phyloP scores from a whole-genome alignment of 2,113 vertebrate genomes.

The Galemys pyrenaicus region DNA sequence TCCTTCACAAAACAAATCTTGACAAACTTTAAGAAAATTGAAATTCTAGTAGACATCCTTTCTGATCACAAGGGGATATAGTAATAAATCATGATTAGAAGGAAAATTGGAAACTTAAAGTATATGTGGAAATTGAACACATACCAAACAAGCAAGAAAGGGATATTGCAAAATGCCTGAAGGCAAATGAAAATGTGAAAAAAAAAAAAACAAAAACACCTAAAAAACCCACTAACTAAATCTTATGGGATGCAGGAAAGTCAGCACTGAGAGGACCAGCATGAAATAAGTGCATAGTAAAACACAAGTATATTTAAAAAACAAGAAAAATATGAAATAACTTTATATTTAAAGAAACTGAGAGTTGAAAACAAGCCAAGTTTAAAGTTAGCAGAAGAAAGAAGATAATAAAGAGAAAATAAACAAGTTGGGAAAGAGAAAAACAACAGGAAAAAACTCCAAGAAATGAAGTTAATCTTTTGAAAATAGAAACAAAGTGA shows the following conservation, averaged over 20 bases:
- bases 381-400: neutral
- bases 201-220: too few species aligned
- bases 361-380: neutral
- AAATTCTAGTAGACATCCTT: neutral
- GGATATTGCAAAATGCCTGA: neutral
- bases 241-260: neutral
- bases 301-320: neutral
- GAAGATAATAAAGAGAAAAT: neutral
- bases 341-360: neutral
- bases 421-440: neutral
- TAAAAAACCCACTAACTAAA: too few species aligned
- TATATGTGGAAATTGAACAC: neutral
- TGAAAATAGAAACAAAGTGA: neutral
- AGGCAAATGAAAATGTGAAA: neutral
- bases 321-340: neutral
- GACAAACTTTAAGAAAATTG: neutral
- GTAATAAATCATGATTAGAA: neutral
- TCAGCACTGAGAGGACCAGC: neutral
- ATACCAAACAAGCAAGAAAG: neutral
- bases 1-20: conserved; percentile 1
- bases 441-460: neutral
- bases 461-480: neutral
- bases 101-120: neutral
- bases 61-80: neutral
- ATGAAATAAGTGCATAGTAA: neutral